Evolutionary conservation across 2,113 vertebrate genomes (phyloP).

Genomic region (Porphyrio hochstetteri): DNA sequence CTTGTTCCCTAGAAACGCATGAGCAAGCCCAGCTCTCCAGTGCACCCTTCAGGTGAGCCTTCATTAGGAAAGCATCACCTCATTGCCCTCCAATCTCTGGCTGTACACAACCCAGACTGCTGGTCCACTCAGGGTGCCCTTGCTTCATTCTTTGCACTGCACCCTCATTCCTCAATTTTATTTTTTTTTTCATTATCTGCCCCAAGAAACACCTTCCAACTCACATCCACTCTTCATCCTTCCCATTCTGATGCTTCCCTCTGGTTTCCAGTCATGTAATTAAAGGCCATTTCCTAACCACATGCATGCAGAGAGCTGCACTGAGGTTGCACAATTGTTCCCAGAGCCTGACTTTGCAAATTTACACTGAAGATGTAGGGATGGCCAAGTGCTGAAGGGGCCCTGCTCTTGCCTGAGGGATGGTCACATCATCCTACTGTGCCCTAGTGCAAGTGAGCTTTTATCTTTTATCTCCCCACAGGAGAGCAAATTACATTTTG

Average conservation of each 20-base stretch:
- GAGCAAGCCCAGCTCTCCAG: background rate
- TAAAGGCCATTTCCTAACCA: background rate
- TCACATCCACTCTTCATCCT: background rate
- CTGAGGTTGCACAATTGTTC: background rate
- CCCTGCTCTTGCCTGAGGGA: background rate
- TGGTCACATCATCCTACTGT: background rate
- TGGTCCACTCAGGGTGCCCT: too few species aligned
- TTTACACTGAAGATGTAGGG: rapidly evolving
- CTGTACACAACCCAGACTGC: rapidly evolving
- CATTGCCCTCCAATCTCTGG: background rate
- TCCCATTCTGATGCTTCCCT: background rate
- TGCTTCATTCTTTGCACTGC: background rate
- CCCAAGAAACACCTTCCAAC: background rate
- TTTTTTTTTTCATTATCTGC: background rate
- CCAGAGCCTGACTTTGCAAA: background rate
- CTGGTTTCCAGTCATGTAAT: background rate
- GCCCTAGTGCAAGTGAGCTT: background rate
- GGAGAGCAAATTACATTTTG: background rate
- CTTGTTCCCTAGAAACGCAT: background rate
- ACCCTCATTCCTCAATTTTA: background rate
- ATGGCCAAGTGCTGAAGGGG: background rate
- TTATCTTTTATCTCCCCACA: background rate
- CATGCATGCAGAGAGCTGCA: background rate
- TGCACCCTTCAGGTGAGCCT: background rate
- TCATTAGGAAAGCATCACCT: rapidly evolving